A percentile compares a stretch with the other conserved stretches of the same genome.
These are phyloP conservation scores for Onychomys torridus DNA, from an alignment of 2,797 vertebrate genomes.

Conservation along the genomic window DNA sequence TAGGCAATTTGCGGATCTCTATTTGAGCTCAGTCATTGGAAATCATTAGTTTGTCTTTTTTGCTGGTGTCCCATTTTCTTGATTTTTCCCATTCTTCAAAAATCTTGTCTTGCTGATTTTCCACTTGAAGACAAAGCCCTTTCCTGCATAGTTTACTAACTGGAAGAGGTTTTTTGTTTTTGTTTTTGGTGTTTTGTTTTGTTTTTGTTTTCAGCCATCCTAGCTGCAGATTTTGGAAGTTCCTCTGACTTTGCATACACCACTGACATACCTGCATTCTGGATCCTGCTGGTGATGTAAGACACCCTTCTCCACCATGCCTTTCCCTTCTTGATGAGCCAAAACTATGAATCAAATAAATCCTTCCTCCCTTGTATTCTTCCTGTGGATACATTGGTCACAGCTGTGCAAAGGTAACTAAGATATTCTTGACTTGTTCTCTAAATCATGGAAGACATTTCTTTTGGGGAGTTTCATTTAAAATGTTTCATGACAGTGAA, in stretches of 20 bases:
- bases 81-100: neutral
- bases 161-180: neutral
- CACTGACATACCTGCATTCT: neutral
- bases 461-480: neutral
- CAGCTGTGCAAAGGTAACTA: too few species aligned
- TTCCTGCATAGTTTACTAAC: neutral
- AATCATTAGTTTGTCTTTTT: neutral
- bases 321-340: too few species aligned
- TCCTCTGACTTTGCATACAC: neutral
- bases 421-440: neutral
- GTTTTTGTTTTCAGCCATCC: neutral
- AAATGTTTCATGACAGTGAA: too few species aligned
- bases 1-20: neutral
- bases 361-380: neutral
- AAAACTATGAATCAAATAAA: neutral
- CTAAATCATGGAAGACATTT: neutral
- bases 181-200: neutral
- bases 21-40: neutral
- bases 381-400: neutral
- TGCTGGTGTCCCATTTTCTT: neutral
- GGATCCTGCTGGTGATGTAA: too few species aligned
- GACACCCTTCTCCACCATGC: too few species aligned
- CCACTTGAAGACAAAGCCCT: neutral
- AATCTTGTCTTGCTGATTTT: neutral
- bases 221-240: neutral